Evolutionary conservation across 1,140 invertebrate genomes (phyloP).

Genomic region (Nilaparvata lugens): DNA sequence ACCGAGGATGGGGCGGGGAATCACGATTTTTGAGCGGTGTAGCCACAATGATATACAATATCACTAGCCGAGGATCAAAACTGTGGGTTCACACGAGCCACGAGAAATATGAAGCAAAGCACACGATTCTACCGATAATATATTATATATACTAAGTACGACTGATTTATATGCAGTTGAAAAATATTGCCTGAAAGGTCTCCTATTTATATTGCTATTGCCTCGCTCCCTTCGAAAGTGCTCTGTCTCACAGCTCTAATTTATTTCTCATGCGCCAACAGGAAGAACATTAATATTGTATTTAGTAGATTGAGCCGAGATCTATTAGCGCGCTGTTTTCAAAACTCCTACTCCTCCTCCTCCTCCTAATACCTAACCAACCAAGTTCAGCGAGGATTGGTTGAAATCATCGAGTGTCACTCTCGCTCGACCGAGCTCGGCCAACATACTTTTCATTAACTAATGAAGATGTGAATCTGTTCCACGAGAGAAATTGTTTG

Average conservation of each 20-base stretch:
- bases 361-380: too few relatives aligned
- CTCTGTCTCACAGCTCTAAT: neutral
- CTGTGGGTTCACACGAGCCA: constrained; percentile 1
- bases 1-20: neutral
- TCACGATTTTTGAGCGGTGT: constrained; percentile 1
- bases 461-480: too few relatives aligned
- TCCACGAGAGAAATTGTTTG: too few relatives aligned
- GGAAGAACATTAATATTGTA: constrained; percentile 3
- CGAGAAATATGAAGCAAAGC: constrained; percentile 2
- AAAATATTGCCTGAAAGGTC: constrained; percentile 6
- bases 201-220: neutral
- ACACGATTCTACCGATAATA: constrained; percentile 3
- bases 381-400: too few relatives aligned
- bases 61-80: constrained; percentile 4
- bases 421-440: too few relatives aligned
- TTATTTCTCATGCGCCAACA: constrained; percentile 4
- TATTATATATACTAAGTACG: constrained; percentile 6
- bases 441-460: too few relatives aligned
- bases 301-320: constrained; percentile 3
- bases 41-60: constrained; percentile 2
- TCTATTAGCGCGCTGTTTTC: constrained; percentile 1
- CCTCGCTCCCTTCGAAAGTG: neutral
- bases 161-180: constrained; percentile 6
- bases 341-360: too few relatives aligned
- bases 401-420: too few relatives aligned